Conservation (phyloP, 2,888 invertebrate species). For the Sphaeridia pumilis region DNA sequence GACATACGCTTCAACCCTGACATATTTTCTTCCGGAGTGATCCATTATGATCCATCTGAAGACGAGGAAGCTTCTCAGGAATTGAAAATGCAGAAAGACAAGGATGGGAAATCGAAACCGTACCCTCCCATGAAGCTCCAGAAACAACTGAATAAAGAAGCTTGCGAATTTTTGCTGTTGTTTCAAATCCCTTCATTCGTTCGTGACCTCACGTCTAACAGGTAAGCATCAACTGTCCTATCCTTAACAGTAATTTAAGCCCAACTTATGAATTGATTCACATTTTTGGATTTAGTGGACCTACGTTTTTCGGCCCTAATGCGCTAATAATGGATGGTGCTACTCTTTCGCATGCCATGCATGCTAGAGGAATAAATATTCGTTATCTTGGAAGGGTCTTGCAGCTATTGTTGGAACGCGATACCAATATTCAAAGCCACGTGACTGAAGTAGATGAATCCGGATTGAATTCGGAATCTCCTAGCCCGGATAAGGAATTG, state of each 20-base stretch:
- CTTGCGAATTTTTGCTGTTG: slow-evolving; percentile 83
- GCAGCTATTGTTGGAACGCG: slow-evolving; percentile 29
- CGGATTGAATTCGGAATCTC: too few relatives aligned
- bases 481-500: too few relatives aligned
- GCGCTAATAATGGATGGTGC: slow-evolving; percentile 66
- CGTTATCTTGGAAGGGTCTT: slow-evolving; percentile 68
- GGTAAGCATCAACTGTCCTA: too few relatives aligned
- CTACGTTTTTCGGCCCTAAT: slow-evolving; percentile 36
- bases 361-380: slow-evolving; percentile 91
- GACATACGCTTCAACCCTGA: slow-evolving; percentile 97
- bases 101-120: too few relatives aligned
- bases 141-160: slow-evolving; percentile 67
- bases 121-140: slow-evolving; percentile 34
- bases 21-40: slow-evolving; percentile 89
- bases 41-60: slow-evolving; percentile 53
- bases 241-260: too few relatives aligned
- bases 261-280: not conserved
- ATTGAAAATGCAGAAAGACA: slow-evolving; percentile 19
- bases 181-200: slow-evolving; percentile 91
- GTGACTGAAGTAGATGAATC: too few relatives aligned
- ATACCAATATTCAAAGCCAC: too few relatives aligned
- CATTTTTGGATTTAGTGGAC: slow-evolving; percentile 27
- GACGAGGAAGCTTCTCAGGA: slow-evolving; percentile 1
- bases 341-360: slow-evolving; percentile 82
- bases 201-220: slow-evolving; percentile 37